phyloP scores from a whole-genome alignment of 2,113 vertebrate species.

The Erythrolamprus reginae region DNA sequence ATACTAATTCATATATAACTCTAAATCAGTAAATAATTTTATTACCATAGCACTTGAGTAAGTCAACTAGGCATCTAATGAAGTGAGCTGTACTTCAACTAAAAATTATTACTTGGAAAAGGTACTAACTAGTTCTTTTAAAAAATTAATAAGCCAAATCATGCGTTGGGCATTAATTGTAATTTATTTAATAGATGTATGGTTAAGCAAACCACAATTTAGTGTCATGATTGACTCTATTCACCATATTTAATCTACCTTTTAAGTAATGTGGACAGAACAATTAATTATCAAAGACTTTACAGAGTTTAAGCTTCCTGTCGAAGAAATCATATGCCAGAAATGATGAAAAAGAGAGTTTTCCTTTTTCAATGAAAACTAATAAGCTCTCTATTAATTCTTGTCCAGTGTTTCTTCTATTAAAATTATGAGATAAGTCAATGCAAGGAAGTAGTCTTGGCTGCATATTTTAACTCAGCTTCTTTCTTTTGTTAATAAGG shows the following conservation, averaged over 20 bases:
- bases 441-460: neutral
- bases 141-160: neutral
- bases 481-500: constrained; percentile 8
- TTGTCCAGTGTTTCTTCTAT: neutral
- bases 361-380: neutral
- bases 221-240: neutral
- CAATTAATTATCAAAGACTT: neutral
- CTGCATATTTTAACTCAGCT: neutral
- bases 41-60: neutral
- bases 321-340: neutral
- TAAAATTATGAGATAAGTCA: neutral
- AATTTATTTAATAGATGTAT: neutral
- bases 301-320: neutral
- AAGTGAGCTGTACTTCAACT: neutral
- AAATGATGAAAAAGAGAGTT: neutral
- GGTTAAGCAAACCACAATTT: neutral
- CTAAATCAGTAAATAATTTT: neutral
- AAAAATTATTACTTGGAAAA: too few species aligned
- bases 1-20: neutral
- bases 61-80: neutral
- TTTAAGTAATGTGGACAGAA: neutral
- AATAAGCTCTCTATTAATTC: neutral
- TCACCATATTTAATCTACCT: neutral
- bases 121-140: too few species aligned
- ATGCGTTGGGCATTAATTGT: neutral